phyloP scores from a whole-genome alignment of 2,113 vertebrate genomes.

The Glaucidium brasilianum region DNA sequence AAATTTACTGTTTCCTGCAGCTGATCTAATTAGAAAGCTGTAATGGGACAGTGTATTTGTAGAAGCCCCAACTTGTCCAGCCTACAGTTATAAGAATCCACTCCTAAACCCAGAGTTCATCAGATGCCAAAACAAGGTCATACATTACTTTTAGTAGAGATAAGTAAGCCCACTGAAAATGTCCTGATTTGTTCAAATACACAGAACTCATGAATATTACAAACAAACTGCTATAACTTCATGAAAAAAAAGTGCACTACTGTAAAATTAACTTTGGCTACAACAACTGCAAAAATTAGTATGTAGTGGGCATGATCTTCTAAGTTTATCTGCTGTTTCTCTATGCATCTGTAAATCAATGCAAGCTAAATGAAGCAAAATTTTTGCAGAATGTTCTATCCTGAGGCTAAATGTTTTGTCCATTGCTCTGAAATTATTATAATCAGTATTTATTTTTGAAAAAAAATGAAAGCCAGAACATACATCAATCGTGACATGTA shows the following conservation, averaged over 20 bases:
- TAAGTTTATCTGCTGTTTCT: not conserved
- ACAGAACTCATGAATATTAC: not conserved
- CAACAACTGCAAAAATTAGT: not conserved
- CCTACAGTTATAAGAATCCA: not conserved
- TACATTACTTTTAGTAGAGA: not conserved
- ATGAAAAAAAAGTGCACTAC: not conserved
- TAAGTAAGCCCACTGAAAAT: not conserved
- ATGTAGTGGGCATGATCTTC: not conserved
- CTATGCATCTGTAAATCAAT: not conserved
- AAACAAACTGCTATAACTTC: not conserved
- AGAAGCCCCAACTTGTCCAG: not conserved
- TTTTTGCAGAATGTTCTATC: not conserved
- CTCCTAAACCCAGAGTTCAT: not conserved
- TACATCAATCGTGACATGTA: not conserved
- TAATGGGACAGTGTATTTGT: not conserved
- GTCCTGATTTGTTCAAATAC: not conserved
- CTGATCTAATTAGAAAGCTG: constrained; percentile 43
- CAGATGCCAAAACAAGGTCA: not conserved
- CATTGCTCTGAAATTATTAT: not conserved
- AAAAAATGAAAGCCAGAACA: not conserved
- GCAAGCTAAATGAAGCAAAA: not conserved
- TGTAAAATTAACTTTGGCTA: not conserved
- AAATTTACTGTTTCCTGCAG: constrained; percentile 55
- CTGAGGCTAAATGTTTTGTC: not conserved
- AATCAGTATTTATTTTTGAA: not conserved